Conservation (phyloP, 2,797 vertebrate species). For the Chloroceryle amazona region DNA sequence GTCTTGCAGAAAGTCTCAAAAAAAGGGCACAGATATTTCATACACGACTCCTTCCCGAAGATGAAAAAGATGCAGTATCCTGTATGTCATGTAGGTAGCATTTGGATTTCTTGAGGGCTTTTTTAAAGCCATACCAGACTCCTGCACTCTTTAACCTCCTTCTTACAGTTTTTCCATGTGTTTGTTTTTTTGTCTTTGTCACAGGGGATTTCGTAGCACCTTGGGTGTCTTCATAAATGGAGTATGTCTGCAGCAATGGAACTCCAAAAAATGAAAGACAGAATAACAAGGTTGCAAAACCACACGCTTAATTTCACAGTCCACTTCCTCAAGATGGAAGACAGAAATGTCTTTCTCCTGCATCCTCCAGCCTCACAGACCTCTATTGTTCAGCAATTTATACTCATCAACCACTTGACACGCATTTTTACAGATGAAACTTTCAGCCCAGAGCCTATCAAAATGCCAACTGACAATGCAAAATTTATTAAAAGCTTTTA, state of each 20-base stretch:
- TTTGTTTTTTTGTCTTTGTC: neutral
- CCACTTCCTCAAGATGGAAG: constrained; percentile 1
- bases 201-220: neutral
- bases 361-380: neutral
- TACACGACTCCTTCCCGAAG: neutral
- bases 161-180: neutral
- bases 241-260: neutral
- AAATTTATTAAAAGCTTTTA: neutral
- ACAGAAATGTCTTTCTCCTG: neutral
- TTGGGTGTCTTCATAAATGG: neutral
- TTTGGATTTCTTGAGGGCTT: neutral
- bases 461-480: neutral
- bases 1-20: neutral
- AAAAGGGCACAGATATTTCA: neutral
- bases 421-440: neutral
- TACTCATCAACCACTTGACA: constrained; percentile 1
- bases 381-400: neutral
- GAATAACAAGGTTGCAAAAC: neutral
- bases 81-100: neutral
- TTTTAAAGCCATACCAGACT: neutral
- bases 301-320: constrained; percentile 45
- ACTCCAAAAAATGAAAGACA: neutral
- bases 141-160: neutral
- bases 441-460: neutral
- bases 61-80: neutral